These are phyloP conservation scores for Scomber colias DNA, from an alignment of 2,113 vertebrate genomes.

Conservation along the genomic window DNA sequence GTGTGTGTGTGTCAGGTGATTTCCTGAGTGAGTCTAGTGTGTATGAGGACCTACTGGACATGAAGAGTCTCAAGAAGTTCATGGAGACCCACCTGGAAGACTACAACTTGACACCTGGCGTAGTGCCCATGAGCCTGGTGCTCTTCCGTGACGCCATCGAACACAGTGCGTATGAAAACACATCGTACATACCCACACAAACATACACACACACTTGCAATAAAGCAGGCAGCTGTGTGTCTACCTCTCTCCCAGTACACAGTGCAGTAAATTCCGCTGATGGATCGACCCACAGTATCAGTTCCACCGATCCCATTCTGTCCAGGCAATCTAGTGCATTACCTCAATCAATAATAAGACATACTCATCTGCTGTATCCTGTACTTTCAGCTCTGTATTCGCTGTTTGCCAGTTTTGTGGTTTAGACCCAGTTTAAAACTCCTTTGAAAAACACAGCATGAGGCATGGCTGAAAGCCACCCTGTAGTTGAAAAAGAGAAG, in stretches of 20 bases:
- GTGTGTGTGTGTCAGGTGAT: slow-evolving; percentile 83
- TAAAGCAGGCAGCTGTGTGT: too few species aligned
- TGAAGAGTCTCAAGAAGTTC: slow-evolving; percentile 84
- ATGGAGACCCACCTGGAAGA: slow-evolving; percentile 88
- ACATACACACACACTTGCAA: too few species aligned
- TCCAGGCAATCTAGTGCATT: slow-evolving; percentile 47
- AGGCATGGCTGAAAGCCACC: not conserved
- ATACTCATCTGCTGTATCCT: slow-evolving; percentile 43
- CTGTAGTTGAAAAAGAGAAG: too few species aligned
- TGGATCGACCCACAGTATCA: slow-evolving; percentile 17
- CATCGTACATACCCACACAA: not conserved
- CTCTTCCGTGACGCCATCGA: slow-evolving; percentile 91
- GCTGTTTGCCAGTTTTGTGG: slow-evolving; percentile 53
- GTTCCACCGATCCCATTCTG: not conserved
- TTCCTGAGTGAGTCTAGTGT: slow-evolving; percentile 86
- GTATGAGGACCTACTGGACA: slow-evolving; percentile 90
- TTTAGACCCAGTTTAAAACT: slow-evolving; percentile 58
- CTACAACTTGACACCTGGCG: slow-evolving; percentile 86
- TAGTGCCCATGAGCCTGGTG: slow-evolving; percentile 88
- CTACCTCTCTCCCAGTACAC: not conserved
- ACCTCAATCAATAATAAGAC: slow-evolving; percentile 52
- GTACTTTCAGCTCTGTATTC: slow-evolving; percentile 50
- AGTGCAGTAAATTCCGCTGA: slow-evolving; percentile 14
- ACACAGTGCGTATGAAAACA: slow-evolving; percentile 83
- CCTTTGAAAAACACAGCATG: not conserved